Base-by-base conservation (phyloP, 2,797 vertebrate species). In the Galaxias olidus region DNA sequence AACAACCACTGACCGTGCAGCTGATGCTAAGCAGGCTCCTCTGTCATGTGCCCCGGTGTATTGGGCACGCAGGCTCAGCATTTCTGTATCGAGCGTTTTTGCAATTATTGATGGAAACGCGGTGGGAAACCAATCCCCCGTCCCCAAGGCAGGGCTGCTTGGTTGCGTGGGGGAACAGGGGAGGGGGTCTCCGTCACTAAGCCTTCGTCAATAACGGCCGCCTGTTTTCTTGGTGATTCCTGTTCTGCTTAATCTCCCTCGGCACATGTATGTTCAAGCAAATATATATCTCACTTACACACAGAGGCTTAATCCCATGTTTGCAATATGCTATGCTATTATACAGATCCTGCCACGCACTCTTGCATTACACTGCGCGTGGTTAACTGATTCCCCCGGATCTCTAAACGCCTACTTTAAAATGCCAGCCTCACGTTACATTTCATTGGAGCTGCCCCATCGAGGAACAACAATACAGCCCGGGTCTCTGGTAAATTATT, bases 401-500 rank as follows among this genome's bases (percentile, higher is more conserved):
- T 1, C 19, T 56, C 48, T 69, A 15, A 53, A 51, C 10, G 59
- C 63, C 60, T 60, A 47, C 53, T 55, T 73, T 71, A 63, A 74
- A 63, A 56, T 45, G 30, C 30, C 30, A 2, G 30, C 30, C 30
- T 30, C 30, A 6, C 30, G 30, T 30, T 30, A 66, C 65, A 62
- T 82, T 83, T 63, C 63, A 72, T 75, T 75, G 74, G 68, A 67
- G 69, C 70, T 50, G 19, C 66, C 53, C 20, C 61, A 41, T 73
- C 71, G 61, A 78, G 76, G 67, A 14, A 30, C 30, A 80, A 69
- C 65, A 81, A 74, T 71, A 57, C 54, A 10, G 66, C 53, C 59
- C 59, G 11, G 55, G 62, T 56, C 55, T 40, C 66, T 71, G 58
- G 61, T 86, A 79, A 86, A 89, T 88, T 71, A 89, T 87, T 87